phyloP scores from a whole-genome alignment of 2,888 invertebrate genomes.

The Eumacrocentrus americanus region DNA sequence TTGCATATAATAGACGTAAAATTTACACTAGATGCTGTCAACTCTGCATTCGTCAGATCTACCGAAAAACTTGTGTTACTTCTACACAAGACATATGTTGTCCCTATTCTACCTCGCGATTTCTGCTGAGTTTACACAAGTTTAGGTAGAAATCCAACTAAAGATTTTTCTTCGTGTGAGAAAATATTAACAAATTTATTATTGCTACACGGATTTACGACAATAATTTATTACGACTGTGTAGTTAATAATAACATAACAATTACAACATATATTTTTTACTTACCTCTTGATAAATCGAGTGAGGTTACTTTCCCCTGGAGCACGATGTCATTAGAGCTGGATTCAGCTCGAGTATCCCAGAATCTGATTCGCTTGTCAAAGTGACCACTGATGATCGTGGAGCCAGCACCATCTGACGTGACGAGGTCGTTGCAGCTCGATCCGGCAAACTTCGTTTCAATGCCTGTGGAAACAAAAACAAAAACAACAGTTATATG shows the following conservation, averaged over 20 bases:
- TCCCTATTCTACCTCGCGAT: no score
- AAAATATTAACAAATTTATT: no score
- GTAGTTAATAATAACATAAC: background rate
- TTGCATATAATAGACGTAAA: no score
- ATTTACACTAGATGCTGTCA: no score
- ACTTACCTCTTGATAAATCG: constrained; percentile 86
- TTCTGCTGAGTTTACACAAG: no score
- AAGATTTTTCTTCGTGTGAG: background rate
- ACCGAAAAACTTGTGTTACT: no score
- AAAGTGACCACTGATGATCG: constrained; percentile 96
- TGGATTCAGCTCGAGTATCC: constrained; percentile 90
- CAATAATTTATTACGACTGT: no score
- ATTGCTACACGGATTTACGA: no score
- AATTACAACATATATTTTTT: background rate
- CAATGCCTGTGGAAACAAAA: constrained; percentile 69
- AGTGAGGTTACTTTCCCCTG: constrained; percentile 95
- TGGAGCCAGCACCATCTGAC: constrained; percentile 83
- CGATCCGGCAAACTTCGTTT: constrained; percentile 94
- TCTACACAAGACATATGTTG: no score
- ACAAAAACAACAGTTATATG: background rate
- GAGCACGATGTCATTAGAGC: constrained; percentile 84
- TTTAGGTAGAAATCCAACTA: no score
- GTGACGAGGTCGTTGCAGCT: constrained; percentile 97
- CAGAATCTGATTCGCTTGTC: constrained; percentile 97
- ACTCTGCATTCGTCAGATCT: no score